Percentiles rank a stretch among this genome's conserved stretches.
These are phyloP conservation scores for Sebastes minor DNA, from an alignment of 2,797 vertebrate species.

Conservation along the genomic window DNA sequence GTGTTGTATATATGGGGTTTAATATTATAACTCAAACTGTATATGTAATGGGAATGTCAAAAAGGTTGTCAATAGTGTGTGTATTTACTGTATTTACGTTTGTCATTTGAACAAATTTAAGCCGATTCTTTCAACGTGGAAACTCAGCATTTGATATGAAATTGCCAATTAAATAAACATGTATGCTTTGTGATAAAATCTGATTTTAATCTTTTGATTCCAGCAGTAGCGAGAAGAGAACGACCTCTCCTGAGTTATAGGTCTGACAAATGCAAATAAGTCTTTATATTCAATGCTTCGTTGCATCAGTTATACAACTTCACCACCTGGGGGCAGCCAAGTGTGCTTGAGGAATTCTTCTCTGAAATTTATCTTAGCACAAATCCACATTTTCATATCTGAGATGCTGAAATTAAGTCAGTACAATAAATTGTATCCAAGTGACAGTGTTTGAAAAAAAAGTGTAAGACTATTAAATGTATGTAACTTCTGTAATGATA, in stretches of 20 bases:
- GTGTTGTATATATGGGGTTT: conserved; percentile 61
- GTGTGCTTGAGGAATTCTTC: conserved; percentile 10
- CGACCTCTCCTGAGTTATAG: too few relatives aligned
- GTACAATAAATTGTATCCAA: not conserved
- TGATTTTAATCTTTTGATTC: not conserved
- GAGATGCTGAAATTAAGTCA: not conserved
- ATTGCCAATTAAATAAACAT: conserved; percentile 66
- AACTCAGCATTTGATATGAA: conserved; percentile 50
- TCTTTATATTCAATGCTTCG: not conserved
- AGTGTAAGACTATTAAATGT: not conserved
- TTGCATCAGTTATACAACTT: not conserved
- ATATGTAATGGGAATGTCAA: conserved; percentile 30
- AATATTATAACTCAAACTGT: conserved; percentile 32
- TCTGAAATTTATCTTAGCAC: not conserved
- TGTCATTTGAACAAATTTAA: not conserved
- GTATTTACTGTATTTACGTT: conserved; percentile 46
- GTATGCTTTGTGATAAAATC: conserved; percentile 56
- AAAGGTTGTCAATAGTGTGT: conserved; percentile 51
- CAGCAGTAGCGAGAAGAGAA: not conserved
- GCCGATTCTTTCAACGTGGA: conserved; percentile 14
- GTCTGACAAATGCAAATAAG: not conserved
- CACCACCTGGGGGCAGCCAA: conserved; percentile 53
- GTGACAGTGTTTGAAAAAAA: not conserved
- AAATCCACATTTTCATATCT: not conserved
- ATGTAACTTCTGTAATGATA: not conserved